Percentiles rank a stretch among this genome's conserved stretches.
Conservation (phyloP, 2,113 vertebrate species). For the Narcine bancroftii region DNA sequence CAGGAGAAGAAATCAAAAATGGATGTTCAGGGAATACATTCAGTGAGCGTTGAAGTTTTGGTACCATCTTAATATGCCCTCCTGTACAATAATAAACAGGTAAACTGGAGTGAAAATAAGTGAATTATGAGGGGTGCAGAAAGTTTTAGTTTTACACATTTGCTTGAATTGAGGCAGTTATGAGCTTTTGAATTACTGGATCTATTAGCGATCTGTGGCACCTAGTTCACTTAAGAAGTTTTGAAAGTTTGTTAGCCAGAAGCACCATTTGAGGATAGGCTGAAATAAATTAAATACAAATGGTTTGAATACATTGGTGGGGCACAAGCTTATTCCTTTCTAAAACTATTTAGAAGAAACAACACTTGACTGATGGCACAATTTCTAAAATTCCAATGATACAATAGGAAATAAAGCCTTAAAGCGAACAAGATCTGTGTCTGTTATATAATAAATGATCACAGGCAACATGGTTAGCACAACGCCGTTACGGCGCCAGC, state of each 20-base stretch:
- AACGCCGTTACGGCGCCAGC: no score
- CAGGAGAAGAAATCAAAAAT: not conserved
- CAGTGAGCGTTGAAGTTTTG: not conserved
- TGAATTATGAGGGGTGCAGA: not conserved
- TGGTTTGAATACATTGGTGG: no score
- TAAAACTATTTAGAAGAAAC: not conserved
- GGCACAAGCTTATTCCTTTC: no score
- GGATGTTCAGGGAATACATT: not conserved
- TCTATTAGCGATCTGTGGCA: not conserved
- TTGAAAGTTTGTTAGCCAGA: not conserved
- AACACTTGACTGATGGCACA: not conserved
- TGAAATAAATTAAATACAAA: no score
- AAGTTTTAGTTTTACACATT: not conserved
- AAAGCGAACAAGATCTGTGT: not conserved
- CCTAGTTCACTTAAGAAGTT: not conserved
- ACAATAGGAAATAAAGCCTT: conserved; percentile 1
- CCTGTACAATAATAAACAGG: not conserved
- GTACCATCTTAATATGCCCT: not conserved
- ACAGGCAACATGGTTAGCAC: no score
- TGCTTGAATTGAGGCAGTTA: not conserved
- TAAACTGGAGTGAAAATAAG: not conserved
- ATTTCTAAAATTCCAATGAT: not conserved
- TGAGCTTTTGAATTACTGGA: not conserved
- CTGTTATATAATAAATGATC: not conserved
- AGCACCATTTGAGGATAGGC: no score